Percentiles rank a stretch among this genome's conserved stretches.
phyloP scores from a whole-genome alignment of 1,140 invertebrate species.

The Muscidifurax raptorellus region DNA sequence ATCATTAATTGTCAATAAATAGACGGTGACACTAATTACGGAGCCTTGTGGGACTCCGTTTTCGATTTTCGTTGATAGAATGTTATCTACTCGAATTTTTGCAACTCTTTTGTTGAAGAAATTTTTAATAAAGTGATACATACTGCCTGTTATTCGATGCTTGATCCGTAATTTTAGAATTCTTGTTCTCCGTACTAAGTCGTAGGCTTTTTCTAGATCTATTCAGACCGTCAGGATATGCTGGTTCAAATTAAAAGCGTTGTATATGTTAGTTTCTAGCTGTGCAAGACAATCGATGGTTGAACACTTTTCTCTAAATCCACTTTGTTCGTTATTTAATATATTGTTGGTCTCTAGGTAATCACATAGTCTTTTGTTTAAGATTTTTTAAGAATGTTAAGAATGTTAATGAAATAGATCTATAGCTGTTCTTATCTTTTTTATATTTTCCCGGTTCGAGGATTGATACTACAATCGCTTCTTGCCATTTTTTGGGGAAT shows the following conservation, averaged over 20 bases:
- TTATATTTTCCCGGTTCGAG: too few species aligned
- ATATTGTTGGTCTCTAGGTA: conserved; percentile 50
- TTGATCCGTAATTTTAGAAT: conserved; percentile 35
- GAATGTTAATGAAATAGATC: conserved; percentile 60
- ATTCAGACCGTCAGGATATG: conserved; percentile 53
- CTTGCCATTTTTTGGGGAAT: too few species aligned
- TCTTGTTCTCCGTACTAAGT: conserved; percentile 46
- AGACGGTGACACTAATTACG: background rate
- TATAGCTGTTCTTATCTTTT: background rate
- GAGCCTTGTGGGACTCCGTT: conserved; percentile 18
- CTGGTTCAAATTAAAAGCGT: conserved; percentile 53
- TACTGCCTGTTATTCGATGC: conserved; percentile 38
- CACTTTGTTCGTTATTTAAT: conserved; percentile 47
- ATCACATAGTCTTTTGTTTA: conserved; percentile 48
- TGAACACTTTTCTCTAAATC: conserved; percentile 51
- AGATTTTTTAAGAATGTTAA: conserved; percentile 63
- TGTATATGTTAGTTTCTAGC: conserved; percentile 50
- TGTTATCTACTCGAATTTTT: background rate
- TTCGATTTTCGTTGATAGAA: background rate
- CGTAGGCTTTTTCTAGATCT: conserved; percentile 60
- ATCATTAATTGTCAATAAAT: background rate
- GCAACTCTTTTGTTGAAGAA: conserved; percentile 45
- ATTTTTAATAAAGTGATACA: conserved; percentile 44
- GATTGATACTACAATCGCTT: too few species aligned
- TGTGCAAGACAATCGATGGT: conserved; percentile 51